Conservation (phyloP, 2,888 invertebrate genomes). For the Ctena decussata region DNA sequence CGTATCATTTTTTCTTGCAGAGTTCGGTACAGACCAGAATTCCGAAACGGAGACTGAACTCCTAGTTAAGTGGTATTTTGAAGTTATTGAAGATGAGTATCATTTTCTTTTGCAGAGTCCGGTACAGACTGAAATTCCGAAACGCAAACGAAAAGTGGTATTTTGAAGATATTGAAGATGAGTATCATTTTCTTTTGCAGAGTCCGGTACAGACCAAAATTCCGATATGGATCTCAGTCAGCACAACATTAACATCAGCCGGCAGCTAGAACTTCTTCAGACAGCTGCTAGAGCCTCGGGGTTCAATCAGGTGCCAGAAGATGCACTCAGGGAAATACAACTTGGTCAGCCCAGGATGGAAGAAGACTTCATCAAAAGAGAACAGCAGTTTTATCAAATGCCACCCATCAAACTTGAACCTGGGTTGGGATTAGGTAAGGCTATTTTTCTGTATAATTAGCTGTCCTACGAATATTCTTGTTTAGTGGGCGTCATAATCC, state of each 20-base stretch:
- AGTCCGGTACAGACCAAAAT: constrained; percentile 38
- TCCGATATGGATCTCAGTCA: constrained; percentile 56
- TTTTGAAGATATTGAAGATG: background rate
- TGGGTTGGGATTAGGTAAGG: constrained; percentile 57
- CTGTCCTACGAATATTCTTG: too few species aligned
- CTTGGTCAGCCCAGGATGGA: background rate
- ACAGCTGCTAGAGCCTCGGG: background rate
- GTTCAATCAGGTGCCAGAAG: background rate
- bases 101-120: constrained; percentile 35
- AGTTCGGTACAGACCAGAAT: constrained; percentile 36
- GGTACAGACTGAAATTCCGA: constrained; percentile 40
- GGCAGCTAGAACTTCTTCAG: background rate
- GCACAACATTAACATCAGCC: constrained; percentile 17
- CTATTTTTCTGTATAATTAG: background rate
- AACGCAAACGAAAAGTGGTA: too few species aligned
- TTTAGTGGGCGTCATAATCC: too few species aligned
- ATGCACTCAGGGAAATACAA: background rate
- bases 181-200: constrained; percentile 22
- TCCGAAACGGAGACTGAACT: constrained; percentile 59
- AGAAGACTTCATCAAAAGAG: background rate
- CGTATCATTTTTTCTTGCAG: constrained; percentile 22
- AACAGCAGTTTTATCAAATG: background rate
- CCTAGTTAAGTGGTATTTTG: too few species aligned
- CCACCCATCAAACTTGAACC: constrained; percentile 63
- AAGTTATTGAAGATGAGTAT: background rate